A percentile compares a stretch with the other conserved stretches of the same genome.
Conservation (phyloP, 2,888 invertebrate species). For the Drosophila monieri region DNA sequence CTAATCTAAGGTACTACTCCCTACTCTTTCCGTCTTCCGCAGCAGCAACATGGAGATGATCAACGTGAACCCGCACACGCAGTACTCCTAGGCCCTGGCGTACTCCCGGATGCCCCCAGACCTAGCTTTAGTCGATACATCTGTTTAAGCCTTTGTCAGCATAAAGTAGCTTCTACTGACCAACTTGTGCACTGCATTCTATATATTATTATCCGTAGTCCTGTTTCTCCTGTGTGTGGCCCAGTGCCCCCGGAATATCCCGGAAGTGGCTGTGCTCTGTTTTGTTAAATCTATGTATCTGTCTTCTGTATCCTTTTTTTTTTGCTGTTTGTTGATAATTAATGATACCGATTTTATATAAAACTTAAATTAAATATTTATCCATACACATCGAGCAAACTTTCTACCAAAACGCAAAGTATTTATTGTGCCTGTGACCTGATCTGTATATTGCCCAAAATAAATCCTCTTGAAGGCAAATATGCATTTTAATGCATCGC, state of each 20-base stretch:
- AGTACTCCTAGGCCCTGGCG: conserved; percentile 87
- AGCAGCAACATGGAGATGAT: conserved; percentile 95
- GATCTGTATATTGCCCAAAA: conserved; percentile 3
- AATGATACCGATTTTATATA: background rate
- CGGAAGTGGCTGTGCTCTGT: conserved; percentile 22
- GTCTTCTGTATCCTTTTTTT: background rate
- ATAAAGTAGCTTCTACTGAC: conserved; percentile 30
- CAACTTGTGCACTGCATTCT: conserved; percentile 5
- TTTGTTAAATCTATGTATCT: conserved; percentile 10
- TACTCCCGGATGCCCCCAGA: conserved; percentile 27
- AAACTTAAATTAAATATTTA: no score
- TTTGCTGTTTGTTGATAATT: conserved; percentile 11
- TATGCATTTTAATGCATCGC: conserved; percentile 1
- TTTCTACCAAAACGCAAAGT: conserved; percentile 2
- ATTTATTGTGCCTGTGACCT: conserved; percentile 10
- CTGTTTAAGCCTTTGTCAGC: conserved; percentile 36
- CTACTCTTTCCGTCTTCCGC: conserved; percentile 49
- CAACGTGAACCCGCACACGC: conserved; percentile 93
- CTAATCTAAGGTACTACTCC: conserved; percentile 43
- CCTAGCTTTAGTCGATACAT: conserved; percentile 36
- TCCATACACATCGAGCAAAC: background rate
- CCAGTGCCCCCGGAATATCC: background rate
- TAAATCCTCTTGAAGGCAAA: background rate
- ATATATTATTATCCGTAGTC: background rate
- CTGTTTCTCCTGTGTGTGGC: background rate